These are phyloP conservation scores for Onychostoma macrolepis DNA, from an alignment of 2,113 vertebrate species.

Conservation along the genomic window DNA sequence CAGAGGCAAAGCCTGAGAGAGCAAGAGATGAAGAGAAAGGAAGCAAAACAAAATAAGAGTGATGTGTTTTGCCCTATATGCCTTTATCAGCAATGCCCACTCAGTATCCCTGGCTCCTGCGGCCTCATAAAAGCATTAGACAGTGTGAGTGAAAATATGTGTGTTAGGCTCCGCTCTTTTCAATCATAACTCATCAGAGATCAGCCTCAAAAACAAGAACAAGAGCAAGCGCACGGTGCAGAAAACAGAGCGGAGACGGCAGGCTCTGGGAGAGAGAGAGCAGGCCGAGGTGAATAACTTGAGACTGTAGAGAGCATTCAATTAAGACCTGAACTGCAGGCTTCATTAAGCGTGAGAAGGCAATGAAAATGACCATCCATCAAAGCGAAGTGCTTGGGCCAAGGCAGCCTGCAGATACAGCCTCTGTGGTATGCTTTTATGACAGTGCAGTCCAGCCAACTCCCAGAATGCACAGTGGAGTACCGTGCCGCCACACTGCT, in stretches of 20 bases:
- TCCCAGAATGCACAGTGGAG: neutral
- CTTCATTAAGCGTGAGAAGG: conserved; percentile 76
- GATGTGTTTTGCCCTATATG: conserved; percentile 9
- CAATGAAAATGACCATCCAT: conserved; percentile 77
- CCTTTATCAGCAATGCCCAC: conserved; percentile 45
- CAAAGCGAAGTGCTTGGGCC: conserved; percentile 63
- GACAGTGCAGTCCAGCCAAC: neutral
- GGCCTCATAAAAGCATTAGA: conserved; percentile 57
- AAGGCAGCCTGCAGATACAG: conserved; percentile 12
- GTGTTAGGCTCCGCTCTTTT: conserved; percentile 56
- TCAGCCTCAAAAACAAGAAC: conserved; percentile 56
- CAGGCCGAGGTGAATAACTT: conserved; percentile 55
- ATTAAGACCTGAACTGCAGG: conserved; percentile 75
- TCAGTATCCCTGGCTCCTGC: conserved; percentile 40
- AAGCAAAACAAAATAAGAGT: conserved; percentile 25
- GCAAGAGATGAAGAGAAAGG: neutral
- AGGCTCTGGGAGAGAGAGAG: neutral
- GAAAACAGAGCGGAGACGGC: neutral
- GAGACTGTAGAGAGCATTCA: conserved; percentile 73
- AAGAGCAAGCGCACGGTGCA: neutral
- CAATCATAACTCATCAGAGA: conserved; percentile 61
- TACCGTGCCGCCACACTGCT: conserved; percentile 12
- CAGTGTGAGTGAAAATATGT: conserved; percentile 44
- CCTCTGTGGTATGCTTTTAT: conserved; percentile 26
- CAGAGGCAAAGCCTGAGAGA: neutral